These are phyloP conservation scores for Astreopora myriophthalma DNA, from an alignment of 64 coral and sea anemone genomes.

Conservation along the genomic window DNA sequence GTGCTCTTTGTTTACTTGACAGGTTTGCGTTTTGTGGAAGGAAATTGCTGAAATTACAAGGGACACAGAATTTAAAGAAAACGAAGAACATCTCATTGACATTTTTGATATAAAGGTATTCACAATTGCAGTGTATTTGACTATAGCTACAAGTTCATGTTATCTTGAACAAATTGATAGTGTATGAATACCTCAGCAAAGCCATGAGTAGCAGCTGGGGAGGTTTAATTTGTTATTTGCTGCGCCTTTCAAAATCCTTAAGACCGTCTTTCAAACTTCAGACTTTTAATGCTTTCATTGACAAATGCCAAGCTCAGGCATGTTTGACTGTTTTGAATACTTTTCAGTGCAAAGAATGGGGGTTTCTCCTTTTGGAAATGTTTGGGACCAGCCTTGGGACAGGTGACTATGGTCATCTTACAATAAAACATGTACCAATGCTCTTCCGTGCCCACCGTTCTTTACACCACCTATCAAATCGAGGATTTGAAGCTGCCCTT, in stretches of 20 bases:
- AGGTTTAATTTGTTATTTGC: background rate
- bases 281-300: too few species aligned
- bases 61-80: slow-evolving; percentile 3
- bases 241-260: too few species aligned
- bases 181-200: background rate
- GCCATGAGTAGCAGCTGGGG: background rate
- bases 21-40: background rate
- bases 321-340: background rate
- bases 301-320: too few species aligned
- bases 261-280: too few species aligned
- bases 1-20: background rate
- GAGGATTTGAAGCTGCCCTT: slow-evolving; percentile 10
- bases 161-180: background rate
- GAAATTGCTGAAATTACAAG: slow-evolving; percentile 2
- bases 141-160: background rate
- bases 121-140: background rate
- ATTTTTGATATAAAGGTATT: slow-evolving; percentile 29
- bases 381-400: slow-evolving; percentile 39
- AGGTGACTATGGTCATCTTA: slow-evolving; percentile 49
- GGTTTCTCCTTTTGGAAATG: slow-evolving; percentile 16
- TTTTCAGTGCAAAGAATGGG: slow-evolving; percentile 64
- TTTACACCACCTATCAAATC: slow-evolving; percentile 25
- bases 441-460: background rate
- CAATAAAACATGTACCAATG: slow-evolving; percentile 32
- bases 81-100: slow-evolving; percentile 30